Evolutionary conservation across 2,113 vertebrate genomes (phyloP).

Genomic region (Notothenia rossii): DNA sequence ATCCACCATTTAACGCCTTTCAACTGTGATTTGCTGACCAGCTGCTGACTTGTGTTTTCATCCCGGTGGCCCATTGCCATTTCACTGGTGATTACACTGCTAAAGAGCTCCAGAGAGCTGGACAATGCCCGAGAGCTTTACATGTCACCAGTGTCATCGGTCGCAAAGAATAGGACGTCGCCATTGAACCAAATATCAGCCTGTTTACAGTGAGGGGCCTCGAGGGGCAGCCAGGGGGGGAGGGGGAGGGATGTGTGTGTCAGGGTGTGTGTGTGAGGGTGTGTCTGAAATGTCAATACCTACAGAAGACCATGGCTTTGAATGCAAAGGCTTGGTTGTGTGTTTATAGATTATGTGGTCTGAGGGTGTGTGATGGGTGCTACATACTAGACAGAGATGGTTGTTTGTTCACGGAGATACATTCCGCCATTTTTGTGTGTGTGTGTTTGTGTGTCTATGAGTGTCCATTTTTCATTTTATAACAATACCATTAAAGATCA

Average conservation of each 20-base stretch:
- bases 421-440: conserved; percentile 13
- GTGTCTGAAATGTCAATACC: conserved; percentile 21
- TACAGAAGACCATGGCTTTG: conserved; percentile 38
- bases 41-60: conserved; percentile 89
- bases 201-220: conserved; percentile 76
- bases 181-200: conserved; percentile 60
- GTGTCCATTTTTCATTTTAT: no score
- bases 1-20: conserved; percentile 84
- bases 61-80: conserved; percentile 69
- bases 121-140: conserved; percentile 82
- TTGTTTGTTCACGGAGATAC: conserved; percentile 8
- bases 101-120: conserved; percentile 69
- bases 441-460: background rate
- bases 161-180: conserved; percentile 70
- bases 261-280: conserved; percentile 33
- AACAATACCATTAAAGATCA: background rate
- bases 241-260: conserved; percentile 14
- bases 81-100: conserved; percentile 76
- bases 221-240: conserved; percentile 5
- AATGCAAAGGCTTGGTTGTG: conserved; percentile 29
- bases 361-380: conserved; percentile 41
- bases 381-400: conserved; percentile 7
- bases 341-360: conserved; percentile 33
- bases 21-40: conserved; percentile 89
- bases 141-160: conserved; percentile 77